These are phyloP conservation scores for Halotydeus destructor DNA, from an alignment of 1,140 invertebrate species.

Conservation along the genomic window DNA sequence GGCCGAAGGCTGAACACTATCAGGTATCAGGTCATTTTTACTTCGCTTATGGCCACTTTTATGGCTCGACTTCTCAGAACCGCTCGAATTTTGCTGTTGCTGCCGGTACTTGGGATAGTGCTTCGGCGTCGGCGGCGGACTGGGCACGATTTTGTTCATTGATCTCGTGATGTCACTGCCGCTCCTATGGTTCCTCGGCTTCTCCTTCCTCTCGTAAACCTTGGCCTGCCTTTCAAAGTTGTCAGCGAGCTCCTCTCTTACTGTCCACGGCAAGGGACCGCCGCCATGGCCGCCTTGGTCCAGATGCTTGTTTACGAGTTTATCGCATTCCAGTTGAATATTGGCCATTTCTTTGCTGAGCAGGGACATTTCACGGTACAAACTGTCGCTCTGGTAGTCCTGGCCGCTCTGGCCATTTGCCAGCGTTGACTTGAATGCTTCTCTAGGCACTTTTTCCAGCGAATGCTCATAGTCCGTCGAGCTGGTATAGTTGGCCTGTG, in stretches of 20 bases:
- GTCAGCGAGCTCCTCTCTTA: too few species aligned
- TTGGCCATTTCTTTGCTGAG: constrained; percentile 34
- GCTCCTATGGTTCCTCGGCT: background rate
- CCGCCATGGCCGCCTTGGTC: too few species aligned
- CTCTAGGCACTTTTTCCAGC: background rate
- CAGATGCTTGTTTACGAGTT: too few species aligned
- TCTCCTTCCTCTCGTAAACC: constrained; percentile 38
- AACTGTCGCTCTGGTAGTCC: constrained; percentile 22
- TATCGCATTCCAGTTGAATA: constrained; percentile 32
- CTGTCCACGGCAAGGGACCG: too few species aligned
- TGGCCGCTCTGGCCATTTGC: background rate
- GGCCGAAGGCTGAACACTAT: constrained; percentile 8
- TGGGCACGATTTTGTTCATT: too few species aligned
- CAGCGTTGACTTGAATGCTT: too few species aligned
- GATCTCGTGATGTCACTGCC: too few species aligned
- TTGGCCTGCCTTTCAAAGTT: constrained; percentile 54
- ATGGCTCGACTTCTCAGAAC: background rate
- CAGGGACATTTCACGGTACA: constrained; percentile 30
- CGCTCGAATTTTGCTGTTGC: background rate
- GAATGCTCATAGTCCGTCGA: constrained; percentile 1
- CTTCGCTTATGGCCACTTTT: background rate
- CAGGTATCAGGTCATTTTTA: constrained; percentile 3
- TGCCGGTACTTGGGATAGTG: background rate
- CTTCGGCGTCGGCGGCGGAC: background rate
- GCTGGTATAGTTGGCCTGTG: constrained; percentile 2